Base-by-base conservation (phyloP, 2,888 invertebrate species). In the Xestobium rufovillosum region DNA sequence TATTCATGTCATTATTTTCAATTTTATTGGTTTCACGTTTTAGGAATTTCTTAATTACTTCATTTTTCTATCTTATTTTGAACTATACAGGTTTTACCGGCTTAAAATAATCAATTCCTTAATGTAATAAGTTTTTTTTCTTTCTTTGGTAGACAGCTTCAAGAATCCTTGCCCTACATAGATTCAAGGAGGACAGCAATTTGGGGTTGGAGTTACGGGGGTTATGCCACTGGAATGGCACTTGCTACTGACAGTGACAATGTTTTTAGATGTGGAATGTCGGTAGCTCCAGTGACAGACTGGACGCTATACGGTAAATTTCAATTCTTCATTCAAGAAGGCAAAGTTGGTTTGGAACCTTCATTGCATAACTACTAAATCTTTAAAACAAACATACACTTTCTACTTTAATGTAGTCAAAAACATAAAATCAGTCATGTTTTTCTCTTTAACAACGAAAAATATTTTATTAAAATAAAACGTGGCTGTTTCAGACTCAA, bases 201-300 rank as follows among this genome's bases (percentile, higher is more conserved):
- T 55, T 96, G 94, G 94, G 97, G 97, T 36, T 96, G 95, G 96
- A 94, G 94, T 52, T 97, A 96, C 65, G 97, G 97, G 9, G 97
- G 96, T 2, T 96, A 90, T 65, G 87, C 90, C 1, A 78, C 94
- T 1, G 86, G 87, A 3, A 80, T 91, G 70, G 86, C 84, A 2
- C 69, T 96, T 42, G 90, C 89, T 1, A 76, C 75, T 28, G 91
- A 92, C 46, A 67, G 66, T 1, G 70, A 74, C 0, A 68, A 73
- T 29, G 78, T 87, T 15, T 95, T 95, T 71, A 82, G 86, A 50
- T 97, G 97, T 61, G 97, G 91, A 1, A 83, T 90, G 36, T 85
- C 94, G 2, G 91, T 96, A 6, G 96, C 96, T 1, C 97, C 97
- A 0, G 95, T 97, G 10, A 94, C 91, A 1, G 94, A 94, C 67